These are phyloP conservation scores for Aspidapion aeneum DNA, from an alignment of 2,888 invertebrate genomes.

Conservation along the genomic window DNA sequence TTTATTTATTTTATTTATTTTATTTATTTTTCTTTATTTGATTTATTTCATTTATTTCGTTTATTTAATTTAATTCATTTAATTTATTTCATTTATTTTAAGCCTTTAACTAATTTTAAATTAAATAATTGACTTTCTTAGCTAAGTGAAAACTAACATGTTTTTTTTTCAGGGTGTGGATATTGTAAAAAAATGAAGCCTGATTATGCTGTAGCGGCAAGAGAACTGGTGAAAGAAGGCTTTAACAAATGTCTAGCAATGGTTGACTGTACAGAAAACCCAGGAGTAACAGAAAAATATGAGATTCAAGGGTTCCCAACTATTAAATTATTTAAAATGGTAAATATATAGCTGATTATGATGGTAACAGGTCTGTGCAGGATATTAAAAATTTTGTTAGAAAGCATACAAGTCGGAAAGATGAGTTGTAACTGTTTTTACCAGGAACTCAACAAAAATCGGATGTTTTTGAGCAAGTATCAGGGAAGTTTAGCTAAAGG, in stretches of 20 bases:
- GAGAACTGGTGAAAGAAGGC: constrained; percentile 48
- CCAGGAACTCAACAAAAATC: no score
- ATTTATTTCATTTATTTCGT: no score
- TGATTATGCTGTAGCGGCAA: constrained; percentile 58
- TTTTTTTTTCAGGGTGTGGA: constrained; percentile 62
- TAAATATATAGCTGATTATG: constrained; percentile 52
- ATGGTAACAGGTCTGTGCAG: constrained; percentile 53
- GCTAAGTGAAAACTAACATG: no score
- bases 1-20: no score
- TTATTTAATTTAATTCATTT: no score
- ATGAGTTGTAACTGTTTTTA: constrained; percentile 17
- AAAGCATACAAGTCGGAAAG: constrained; percentile 11
- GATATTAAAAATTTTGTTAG: constrained; percentile 55
- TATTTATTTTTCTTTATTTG: no score
- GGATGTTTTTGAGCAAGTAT: no score
- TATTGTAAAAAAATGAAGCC: constrained; percentile 69
- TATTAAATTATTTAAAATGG: constrained; percentile 60
- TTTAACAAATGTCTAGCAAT: constrained; percentile 50
- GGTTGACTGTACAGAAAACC: constrained; percentile 64
- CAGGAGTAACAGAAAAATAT: constrained; percentile 56
- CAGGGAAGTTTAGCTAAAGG: no score
- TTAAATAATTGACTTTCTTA: no score
- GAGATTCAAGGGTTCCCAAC: constrained; percentile 65
- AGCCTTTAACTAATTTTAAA: no score
- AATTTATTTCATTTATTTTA: no score